Evolutionary conservation across 1,140 invertebrate genomes (phyloP).

Genomic region (Neotoxoptera formosana): DNA sequence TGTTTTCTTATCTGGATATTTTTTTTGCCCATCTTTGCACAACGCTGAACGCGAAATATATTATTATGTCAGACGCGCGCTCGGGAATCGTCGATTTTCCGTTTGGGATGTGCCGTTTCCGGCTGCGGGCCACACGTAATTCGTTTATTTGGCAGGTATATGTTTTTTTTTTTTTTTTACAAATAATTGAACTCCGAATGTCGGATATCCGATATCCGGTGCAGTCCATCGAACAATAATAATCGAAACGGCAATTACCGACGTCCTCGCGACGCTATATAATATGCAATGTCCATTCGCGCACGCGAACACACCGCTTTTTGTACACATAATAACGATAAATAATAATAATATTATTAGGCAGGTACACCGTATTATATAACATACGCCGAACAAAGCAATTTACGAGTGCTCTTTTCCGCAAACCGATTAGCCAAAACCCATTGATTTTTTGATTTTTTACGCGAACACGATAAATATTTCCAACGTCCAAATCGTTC

Average conservation of each 20-base stretch:
- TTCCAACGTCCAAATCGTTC: neutral
- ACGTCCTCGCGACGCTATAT: slow-evolving; percentile 28
- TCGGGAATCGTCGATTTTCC: neutral
- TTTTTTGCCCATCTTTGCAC: neutral
- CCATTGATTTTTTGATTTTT: neutral
- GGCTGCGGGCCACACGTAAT: neutral
- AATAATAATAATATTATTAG: neutral
- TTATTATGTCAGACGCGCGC: neutral
- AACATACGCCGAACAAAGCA: neutral
- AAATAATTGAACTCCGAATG: slow-evolving; percentile 31
- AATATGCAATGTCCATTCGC: neutral
- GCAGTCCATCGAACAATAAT: slow-evolving; percentile 26
- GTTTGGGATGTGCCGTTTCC: slow-evolving; percentile 7
- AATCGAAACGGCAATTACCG: slow-evolving; percentile 41
- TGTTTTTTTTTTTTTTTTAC: neutral
- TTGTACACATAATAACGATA: neutral
- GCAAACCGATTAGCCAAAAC: neutral
- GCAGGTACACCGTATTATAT: neutral
- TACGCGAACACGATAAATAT: neutral
- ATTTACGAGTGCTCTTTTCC: neutral
- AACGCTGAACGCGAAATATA: neutral
- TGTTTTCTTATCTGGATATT: neutral
- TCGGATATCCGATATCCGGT: slow-evolving; percentile 56
- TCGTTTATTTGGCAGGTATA: neutral
- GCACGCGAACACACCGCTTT: neutral